Conservation (phyloP, 2,888 invertebrate genomes). For the Andricus quercusramuli region DNA sequence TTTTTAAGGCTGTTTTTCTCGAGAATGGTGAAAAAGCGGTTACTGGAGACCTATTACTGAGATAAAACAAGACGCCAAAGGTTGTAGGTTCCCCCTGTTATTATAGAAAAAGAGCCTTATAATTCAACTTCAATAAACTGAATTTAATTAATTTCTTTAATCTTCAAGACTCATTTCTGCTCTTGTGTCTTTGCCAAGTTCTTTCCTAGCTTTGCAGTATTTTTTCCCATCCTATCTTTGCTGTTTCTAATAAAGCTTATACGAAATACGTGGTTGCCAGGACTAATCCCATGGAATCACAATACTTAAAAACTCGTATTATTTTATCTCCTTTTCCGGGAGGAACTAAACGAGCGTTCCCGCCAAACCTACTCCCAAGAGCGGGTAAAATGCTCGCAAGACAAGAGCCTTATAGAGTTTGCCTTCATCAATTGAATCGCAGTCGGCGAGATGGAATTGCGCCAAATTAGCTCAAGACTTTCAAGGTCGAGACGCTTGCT, state of each 20-base stretch:
- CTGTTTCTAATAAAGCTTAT: not conserved
- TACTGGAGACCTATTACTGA: too few species aligned
- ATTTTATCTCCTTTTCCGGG: slow-evolving; percentile 12
- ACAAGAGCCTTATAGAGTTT: slow-evolving; percentile 25
- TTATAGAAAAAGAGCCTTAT: too few species aligned
- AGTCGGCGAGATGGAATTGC: slow-evolving; percentile 24
- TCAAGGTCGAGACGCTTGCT: slow-evolving; percentile 31
- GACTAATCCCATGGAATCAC: slow-evolving; percentile 10
- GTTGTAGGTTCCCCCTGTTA: too few species aligned
- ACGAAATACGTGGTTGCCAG: not conserved
- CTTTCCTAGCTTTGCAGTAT: not conserved
- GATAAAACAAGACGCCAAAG: too few species aligned
- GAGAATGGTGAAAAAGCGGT: too few species aligned
- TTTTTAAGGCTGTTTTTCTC: too few species aligned
- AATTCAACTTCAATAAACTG: too few species aligned
- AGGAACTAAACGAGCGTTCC: not conserved
- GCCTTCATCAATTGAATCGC: slow-evolving; percentile 27
- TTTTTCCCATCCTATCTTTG: not conserved
- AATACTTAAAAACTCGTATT: slow-evolving; percentile 40
- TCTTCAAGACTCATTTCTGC: not conserved
- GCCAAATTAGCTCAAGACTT: slow-evolving; percentile 27
- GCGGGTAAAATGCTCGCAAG: slow-evolving; percentile 1
- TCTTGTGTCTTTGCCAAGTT: not conserved
- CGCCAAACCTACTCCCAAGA: slow-evolving; percentile 15
- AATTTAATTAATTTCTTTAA: not conserved